Percentiles rank a stretch among this genome's conserved stretches.
Evolutionary conservation across 2,888 invertebrate species (phyloP).

Genomic region (Leptinotarsa rubiginosa): DNA sequence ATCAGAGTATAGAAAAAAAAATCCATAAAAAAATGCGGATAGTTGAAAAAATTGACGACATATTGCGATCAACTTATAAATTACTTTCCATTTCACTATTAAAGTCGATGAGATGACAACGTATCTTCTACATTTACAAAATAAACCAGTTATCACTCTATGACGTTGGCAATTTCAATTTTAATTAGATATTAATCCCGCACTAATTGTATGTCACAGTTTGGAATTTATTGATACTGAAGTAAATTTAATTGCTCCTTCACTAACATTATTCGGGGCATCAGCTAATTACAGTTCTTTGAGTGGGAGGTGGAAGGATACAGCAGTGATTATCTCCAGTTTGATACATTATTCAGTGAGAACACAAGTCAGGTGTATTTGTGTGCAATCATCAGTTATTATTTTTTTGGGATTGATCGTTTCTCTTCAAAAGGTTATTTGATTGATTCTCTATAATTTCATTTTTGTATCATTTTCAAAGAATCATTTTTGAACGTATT

Average conservation of each 20-base stretch:
- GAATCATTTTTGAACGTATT: no score
- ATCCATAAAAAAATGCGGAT: no score
- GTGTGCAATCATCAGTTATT: background rate
- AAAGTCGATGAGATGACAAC: background rate
- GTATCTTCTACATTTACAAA: background rate
- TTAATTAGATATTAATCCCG: background rate
- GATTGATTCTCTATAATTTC: no score
- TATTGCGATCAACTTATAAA: background rate
- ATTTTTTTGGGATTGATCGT: no score
- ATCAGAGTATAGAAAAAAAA: no score
- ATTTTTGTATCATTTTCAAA: no score
- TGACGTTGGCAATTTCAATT: background rate
- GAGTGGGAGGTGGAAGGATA: background rate
- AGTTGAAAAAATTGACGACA: background rate
- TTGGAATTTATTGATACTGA: constrained; percentile 6
- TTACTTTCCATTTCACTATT: background rate
- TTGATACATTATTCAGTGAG: background rate
- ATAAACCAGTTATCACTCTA: background rate
- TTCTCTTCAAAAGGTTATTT: no score
- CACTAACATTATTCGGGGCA: background rate
- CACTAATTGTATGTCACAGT: constrained; percentile 2
- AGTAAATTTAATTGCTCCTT: constrained; percentile 8
- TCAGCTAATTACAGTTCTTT: background rate
- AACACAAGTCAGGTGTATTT: background rate
- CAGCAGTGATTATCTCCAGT: background rate